These are phyloP conservation scores for Lepilemur septentrionalis DNA, from an alignment of 2,797 vertebrate species.

Conservation along the genomic window DNA sequence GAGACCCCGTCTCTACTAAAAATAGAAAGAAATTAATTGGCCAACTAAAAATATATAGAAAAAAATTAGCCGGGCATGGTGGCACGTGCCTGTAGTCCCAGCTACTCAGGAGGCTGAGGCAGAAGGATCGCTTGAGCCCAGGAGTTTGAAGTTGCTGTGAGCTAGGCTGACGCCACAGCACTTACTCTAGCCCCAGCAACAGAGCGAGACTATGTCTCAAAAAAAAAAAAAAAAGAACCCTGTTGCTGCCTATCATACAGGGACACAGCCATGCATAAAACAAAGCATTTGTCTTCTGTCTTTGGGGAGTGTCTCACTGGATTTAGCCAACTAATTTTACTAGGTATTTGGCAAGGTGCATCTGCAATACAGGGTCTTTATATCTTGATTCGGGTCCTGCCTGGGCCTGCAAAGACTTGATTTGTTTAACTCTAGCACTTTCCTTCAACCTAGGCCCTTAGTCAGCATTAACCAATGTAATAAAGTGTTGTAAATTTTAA, in stretches of 20 bases:
- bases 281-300: background rate
- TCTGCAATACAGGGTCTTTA: background rate
- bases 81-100: too few relatives aligned
- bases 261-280: background rate
- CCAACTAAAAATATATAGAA: too few relatives aligned
- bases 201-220: too few relatives aligned
- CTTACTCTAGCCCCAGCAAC: too few relatives aligned
- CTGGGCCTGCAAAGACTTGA: background rate
- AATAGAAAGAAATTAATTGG: too few relatives aligned
- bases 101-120: too few relatives aligned
- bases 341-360: background rate
- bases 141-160: too few relatives aligned
- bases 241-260: background rate
- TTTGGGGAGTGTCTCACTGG: background rate
- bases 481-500: slow-evolving; percentile 25
- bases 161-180: too few relatives aligned
- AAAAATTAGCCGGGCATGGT: too few relatives aligned
- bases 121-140: too few relatives aligned
- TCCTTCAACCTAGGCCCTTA: background rate
- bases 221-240: background rate
- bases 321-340: slow-evolving; percentile 19
- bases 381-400: background rate
- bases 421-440: background rate
- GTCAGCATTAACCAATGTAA: background rate
- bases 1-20: too few relatives aligned